phyloP scores from a whole-genome alignment of 1,140 invertebrate species.

The Palaemon carinicauda region DNA sequence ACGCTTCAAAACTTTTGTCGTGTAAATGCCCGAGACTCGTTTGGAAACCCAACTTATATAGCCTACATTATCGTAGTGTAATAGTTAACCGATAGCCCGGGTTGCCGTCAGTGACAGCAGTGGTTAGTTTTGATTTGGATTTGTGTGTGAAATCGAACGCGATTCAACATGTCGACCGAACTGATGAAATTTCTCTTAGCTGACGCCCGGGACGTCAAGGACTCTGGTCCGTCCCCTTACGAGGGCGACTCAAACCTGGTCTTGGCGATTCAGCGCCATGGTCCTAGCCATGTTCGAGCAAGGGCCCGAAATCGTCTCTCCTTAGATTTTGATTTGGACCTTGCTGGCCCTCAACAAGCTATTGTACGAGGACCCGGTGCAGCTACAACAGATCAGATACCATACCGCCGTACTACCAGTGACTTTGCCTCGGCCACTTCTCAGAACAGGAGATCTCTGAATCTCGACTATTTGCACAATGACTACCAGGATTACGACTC shows the following conservation, averaged over 20 bases:
- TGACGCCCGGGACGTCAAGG: slow-evolving; percentile 38
- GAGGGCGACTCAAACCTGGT: slow-evolving; percentile 41
- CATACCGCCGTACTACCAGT: slow-evolving; percentile 10
- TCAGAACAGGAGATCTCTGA: slow-evolving; percentile 27
- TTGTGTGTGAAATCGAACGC: not conserved
- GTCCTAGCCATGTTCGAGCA: slow-evolving; percentile 20
- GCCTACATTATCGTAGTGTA: too few species aligned
- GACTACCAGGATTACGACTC: not conserved
- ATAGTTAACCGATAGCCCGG: too few species aligned
- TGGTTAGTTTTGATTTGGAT: not conserved
- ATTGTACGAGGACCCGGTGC: not conserved
- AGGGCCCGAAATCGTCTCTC: slow-evolving; percentile 24
- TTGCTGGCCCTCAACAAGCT: not conserved
- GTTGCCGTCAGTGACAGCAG: too few species aligned
- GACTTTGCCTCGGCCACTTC: not conserved
- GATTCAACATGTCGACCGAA: slow-evolving; percentile 7
- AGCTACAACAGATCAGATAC: not conserved
- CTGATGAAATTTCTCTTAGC: slow-evolving; percentile 44
- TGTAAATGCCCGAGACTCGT: too few species aligned
- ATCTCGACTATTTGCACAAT: slow-evolving; percentile 21
- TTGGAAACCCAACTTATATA: too few species aligned
- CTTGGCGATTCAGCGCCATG: slow-evolving; percentile 41
- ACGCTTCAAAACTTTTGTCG: too few species aligned
- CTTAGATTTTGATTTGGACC: slow-evolving; percentile 14
- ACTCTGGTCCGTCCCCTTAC: slow-evolving; percentile 40